phyloP scores from a whole-genome alignment of 2,888 invertebrate genomes.

The Acronicta aceris region DNA sequence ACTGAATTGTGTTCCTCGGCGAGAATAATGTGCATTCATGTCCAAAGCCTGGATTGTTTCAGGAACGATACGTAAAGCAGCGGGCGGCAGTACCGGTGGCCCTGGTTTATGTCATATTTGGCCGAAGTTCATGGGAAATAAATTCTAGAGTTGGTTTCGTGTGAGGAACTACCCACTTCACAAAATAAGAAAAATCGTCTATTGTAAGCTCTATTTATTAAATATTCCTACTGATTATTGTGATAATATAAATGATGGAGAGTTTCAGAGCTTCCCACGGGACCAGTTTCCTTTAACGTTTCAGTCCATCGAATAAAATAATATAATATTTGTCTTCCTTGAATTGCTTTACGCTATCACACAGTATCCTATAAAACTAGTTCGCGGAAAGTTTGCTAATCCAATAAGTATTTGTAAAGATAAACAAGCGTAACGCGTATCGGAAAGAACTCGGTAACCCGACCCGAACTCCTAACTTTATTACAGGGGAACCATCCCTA shows the following conservation, averaged over 20 bases:
- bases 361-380: slow-evolving; percentile 21
- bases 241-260: no score
- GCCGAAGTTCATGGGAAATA: neutral
- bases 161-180: no score
- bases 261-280: no score
- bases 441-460: slow-evolving; percentile 7
- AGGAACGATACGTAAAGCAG: neutral
- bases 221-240: no score
- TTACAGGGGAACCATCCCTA: neutral
- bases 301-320: neutral
- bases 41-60: neutral
- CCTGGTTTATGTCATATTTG: neutral
- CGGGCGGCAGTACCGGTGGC: neutral
- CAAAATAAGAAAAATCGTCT: no score
- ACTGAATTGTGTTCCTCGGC: neutral
- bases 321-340: neutral
- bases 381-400: slow-evolving; percentile 13
- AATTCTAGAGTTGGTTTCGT: neutral
- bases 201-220: no score
- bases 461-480: slow-evolving; percentile 9
- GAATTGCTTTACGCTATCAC: slow-evolving; percentile 3
- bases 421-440: slow-evolving; percentile 28
- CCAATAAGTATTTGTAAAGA: slow-evolving; percentile 21
- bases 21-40: neutral
- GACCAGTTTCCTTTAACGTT: neutral